phyloP scores from a whole-genome alignment of 2,888 invertebrate species.

The Junonia oenone region DNA sequence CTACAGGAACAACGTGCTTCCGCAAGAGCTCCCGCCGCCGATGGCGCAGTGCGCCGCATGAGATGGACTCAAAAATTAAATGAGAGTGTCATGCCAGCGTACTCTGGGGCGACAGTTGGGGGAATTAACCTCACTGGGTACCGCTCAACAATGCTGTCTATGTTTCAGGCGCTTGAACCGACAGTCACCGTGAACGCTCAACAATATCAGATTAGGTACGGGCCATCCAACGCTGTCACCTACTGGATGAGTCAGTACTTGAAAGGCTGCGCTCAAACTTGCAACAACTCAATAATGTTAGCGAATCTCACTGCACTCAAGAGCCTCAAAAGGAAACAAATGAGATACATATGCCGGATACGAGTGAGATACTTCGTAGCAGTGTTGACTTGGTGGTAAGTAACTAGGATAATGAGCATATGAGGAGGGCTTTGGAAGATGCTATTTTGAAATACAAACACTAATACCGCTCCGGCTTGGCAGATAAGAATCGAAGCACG shows the following conservation, averaged over 20 bases:
- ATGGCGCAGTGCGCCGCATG: not conserved
- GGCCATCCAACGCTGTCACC: no score
- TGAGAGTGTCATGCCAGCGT: not conserved
- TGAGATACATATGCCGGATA: no score
- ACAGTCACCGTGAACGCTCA: not conserved
- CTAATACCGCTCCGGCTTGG: not conserved
- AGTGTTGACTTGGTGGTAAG: not conserved
- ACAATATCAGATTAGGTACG: slow-evolving; percentile 6
- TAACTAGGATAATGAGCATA: no score
- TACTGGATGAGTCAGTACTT: not conserved
- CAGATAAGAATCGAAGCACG: not conserved
- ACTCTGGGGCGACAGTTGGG: not conserved
- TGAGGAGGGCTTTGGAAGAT: no score
- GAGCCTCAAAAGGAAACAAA: no score
- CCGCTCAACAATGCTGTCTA: not conserved
- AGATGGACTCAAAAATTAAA: no score
- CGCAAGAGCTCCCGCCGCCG: no score
- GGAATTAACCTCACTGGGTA: not conserved
- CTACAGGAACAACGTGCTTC: no score
- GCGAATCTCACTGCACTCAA: not conserved
- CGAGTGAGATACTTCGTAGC: no score
- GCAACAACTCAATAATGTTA: not conserved
- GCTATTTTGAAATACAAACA: no score
- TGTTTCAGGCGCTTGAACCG: not conserved
- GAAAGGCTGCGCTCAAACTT: not conserved